These are phyloP conservation scores for Eleutherodactylus coqui DNA, from an alignment of 2,797 vertebrate genomes.

Conservation along the genomic window DNA sequence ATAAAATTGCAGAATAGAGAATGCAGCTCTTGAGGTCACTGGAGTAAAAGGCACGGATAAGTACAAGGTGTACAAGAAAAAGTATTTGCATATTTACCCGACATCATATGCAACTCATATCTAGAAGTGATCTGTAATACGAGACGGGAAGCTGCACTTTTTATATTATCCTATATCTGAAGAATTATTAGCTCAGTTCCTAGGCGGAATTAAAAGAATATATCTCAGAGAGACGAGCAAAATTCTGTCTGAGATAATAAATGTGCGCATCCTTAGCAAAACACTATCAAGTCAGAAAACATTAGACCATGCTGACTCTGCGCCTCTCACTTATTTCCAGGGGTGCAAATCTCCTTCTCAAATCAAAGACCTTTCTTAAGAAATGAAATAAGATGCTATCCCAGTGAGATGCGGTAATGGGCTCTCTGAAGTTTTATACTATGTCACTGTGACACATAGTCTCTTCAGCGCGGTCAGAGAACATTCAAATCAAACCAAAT, in stretches of 20 bases:
- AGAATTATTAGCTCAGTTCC: background rate
- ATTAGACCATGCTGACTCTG: background rate
- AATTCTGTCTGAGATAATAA: background rate
- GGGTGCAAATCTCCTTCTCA: background rate
- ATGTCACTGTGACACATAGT: background rate
- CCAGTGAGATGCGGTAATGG: background rate
- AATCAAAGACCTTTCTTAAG: background rate
- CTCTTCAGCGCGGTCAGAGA: background rate
- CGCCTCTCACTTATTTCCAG: background rate
- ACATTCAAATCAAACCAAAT: background rate
- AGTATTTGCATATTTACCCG: background rate
- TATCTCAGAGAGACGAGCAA: background rate
- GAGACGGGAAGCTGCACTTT: background rate
- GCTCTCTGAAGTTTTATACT: background rate
- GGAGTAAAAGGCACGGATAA: background rate
- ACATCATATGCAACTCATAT: background rate
- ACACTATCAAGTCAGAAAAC: background rate
- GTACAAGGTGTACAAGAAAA: background rate
- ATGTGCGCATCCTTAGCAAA: slow-evolving; percentile 6
- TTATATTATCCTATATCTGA: background rate
- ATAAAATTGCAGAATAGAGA: background rate
- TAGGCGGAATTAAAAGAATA: slow-evolving; percentile 13
- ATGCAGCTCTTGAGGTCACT: background rate
- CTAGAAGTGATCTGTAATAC: background rate
- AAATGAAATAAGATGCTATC: background rate